Percentiles rank a stretch among this genome's conserved stretches.
These are phyloP conservation scores for Nasonia oneida DNA, from an alignment of 2,888 invertebrate species.

Conservation along the genomic window DNA sequence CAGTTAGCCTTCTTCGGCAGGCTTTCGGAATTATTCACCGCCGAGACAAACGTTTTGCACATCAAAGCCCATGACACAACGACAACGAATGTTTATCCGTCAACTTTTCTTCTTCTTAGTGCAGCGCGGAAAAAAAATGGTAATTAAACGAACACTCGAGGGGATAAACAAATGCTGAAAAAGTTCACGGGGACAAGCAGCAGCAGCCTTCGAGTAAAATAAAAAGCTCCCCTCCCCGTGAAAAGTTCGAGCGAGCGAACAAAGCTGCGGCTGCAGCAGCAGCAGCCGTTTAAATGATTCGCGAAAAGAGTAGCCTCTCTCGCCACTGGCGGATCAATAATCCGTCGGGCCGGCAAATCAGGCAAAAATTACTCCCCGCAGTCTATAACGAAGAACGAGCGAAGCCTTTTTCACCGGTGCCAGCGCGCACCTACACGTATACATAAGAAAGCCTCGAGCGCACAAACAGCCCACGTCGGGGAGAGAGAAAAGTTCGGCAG, in stretches of 20 bases:
- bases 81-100: too few relatives aligned
- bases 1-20: background rate
- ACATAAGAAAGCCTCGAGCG: background rate
- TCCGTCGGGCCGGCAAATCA: background rate
- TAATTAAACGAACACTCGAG: background rate
- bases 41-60: background rate
- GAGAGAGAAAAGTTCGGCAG: conserved; percentile 16
- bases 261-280: conserved; percentile 15
- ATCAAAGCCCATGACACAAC: background rate
- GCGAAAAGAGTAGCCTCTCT: conserved; percentile 1
- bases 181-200: background rate
- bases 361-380: conserved; percentile 36
- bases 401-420: background rate
- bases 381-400: background rate
- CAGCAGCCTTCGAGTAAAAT: background rate
- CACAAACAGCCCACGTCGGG: background rate
- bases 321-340: conserved; percentile 11
- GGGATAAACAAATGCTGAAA: background rate
- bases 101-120: too few relatives aligned
- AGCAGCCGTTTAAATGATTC: conserved; percentile 41
- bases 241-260: background rate
- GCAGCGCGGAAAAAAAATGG: background rate
- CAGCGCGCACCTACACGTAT: background rate
- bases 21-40: background rate
- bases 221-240: background rate